Percentiles rank a stretch among this genome's conserved stretches.
These are phyloP conservation scores for Callyntrura guangdongensis DNA, from an alignment of 2,888 invertebrate genomes.

Conservation along the genomic window DNA sequence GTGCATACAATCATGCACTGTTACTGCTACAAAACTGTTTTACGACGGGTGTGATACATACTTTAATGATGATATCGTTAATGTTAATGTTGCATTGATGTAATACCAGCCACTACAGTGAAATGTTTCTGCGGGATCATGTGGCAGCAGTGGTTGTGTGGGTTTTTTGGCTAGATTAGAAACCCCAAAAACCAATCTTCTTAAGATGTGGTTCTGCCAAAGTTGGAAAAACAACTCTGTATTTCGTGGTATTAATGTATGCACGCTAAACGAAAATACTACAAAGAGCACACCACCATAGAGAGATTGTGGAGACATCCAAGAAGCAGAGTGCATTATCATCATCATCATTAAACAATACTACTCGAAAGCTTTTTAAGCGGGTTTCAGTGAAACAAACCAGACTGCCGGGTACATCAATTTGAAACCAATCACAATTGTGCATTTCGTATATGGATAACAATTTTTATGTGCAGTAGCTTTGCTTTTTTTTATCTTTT, in stretches of 20 bases:
- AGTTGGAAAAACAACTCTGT: neutral
- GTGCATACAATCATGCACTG: too few relatives aligned
- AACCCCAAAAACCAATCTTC: conserved; percentile 22
- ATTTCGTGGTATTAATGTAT: too few relatives aligned
- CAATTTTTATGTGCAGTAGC: neutral
- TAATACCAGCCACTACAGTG: neutral
- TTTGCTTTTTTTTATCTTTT: conserved; percentile 19
- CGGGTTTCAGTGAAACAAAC: conserved; percentile 6
- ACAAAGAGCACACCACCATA: too few relatives aligned
- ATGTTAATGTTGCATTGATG: conserved; percentile 23
- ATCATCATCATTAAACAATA: neutral
- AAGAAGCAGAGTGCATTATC: neutral
- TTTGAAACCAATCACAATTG: conserved; percentile 32
- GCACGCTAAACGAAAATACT: neutral
- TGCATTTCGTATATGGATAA: neutral
- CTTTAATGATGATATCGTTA: conserved; percentile 36
- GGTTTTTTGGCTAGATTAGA: neutral
- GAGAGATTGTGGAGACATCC: too few relatives aligned
- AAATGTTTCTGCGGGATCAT: neutral
- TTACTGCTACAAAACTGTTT: neutral
- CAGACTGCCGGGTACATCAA: neutral
- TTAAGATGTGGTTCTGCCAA: conserved; percentile 6
- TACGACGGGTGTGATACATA: neutral
- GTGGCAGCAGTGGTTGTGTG: neutral
- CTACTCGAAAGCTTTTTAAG: neutral